Evolutionary conservation across 2,797 vertebrate species (phyloP), one percentile per base, ranked within the genome.

Genomic region (Perodicticus potto): DNA sequence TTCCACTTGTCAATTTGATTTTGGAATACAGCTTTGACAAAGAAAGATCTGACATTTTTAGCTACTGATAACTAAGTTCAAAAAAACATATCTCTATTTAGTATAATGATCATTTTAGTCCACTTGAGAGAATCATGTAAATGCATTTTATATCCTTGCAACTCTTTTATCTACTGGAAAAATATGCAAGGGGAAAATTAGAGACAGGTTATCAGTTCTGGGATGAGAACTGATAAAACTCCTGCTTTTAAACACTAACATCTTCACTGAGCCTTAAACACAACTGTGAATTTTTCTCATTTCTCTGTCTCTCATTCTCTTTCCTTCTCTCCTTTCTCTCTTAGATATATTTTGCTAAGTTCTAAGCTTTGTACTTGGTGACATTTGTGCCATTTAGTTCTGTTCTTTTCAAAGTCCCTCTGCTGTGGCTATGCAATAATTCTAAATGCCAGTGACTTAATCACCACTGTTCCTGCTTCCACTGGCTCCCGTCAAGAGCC

Each of bases 31-130:
- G 25, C 37, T 34, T 45, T 20, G 61, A 61, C 76, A 43, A 76
- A 5, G 32, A 95, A 91, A 29, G 29, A 69, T 91, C 83, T 82
- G 69, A 67, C 49, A 37, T 25, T 74, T 85, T 67, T 82, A 84
- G 85, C 43, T 67, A 63, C 9, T 19, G 67, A 40, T 32, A 73
- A 37, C 65, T 57, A 72, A 70, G 23, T 90, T 83, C 23, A n/a
- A 91, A 74, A 80, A 93, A 88, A n/a, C 19, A 72, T 90, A 69
- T 73, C 55, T 97, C 84, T 23, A 27, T 77, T 81, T 80, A 81
- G 96, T 74, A 27, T 22, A 85, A 81, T 53, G 72, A 95, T 84
- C 73, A 78, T 91, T 93, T 86, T 45, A 14, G 49, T 40, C 22
- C 25, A 65, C 67, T 91, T 89, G 37, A 73, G 73, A 93, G 59